Percentiles rank a stretch among this genome's conserved stretches.
These are phyloP conservation scores for Saccostrea cuccullata DNA, from an alignment of 1,140 invertebrate genomes.

Conservation along the genomic window DNA sequence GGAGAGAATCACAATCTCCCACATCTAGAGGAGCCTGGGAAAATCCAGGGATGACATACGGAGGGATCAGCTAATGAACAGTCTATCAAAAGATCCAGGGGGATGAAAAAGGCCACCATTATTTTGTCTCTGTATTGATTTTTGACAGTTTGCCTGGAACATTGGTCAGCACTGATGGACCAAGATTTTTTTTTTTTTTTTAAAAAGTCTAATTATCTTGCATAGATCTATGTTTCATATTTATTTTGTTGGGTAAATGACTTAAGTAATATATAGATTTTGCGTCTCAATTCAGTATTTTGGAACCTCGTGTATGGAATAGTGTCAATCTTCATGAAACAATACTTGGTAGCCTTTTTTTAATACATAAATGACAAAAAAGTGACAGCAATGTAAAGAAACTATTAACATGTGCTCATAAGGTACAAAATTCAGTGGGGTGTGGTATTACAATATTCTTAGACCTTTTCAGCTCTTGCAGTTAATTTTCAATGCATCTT, in stretches of 20 bases:
- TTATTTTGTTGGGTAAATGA: neutral
- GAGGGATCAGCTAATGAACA: conserved; percentile 2
- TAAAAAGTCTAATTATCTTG: neutral
- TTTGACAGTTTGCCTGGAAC: neutral
- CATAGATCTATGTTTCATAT: neutral
- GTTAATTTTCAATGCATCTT: neutral
- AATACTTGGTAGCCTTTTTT: too few species aligned
- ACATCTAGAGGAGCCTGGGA: conserved; percentile 24
- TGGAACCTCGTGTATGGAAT: neutral
- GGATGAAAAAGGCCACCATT: neutral
- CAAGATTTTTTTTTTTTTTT: neutral
- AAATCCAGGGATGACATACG: neutral
- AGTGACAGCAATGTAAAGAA: too few species aligned
- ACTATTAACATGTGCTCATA: neutral
- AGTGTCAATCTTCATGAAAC: too few species aligned
- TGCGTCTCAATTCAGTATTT: neutral
- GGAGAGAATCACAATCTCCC: neutral
- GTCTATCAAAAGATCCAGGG: conserved; percentile 2
- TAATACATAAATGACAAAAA: too few species aligned
- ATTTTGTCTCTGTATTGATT: neutral
- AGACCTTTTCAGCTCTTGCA: neutral
- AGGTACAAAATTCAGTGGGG: neutral
- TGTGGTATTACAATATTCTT: neutral
- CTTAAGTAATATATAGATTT: neutral
- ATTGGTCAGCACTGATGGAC: neutral